Evolutionary conservation across 1,140 invertebrate species (phyloP).

Genomic region (Helicorthomorpha holstii): DNA sequence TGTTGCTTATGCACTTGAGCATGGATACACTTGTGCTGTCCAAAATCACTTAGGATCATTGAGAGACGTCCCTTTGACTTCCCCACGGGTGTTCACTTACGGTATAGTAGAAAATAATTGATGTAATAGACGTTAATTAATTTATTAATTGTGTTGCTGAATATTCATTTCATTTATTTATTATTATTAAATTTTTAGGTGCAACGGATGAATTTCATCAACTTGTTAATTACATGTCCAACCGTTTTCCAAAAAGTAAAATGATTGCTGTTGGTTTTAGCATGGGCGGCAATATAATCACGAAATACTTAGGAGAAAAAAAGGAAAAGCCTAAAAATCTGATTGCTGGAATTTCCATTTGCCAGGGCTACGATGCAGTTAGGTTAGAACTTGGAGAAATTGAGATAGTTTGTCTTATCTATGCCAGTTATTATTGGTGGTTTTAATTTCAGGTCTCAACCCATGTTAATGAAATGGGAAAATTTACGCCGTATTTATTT

Average conservation of each 20-base stretch:
- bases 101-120: too few species aligned
- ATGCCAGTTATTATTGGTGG: slow-evolving; percentile 2
- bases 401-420: neutral
- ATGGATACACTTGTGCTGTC: slow-evolving; percentile 79
- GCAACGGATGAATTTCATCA: slow-evolving; percentile 65
- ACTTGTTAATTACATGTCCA: slow-evolving; percentile 54
- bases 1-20: slow-evolving; percentile 70
- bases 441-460: slow-evolving; percentile 41
- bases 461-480: slow-evolving; percentile 64
- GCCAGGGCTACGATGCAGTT: slow-evolving; percentile 77
- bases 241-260: slow-evolving; percentile 51
- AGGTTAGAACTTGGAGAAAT: slow-evolving; percentile 40
- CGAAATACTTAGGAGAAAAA: slow-evolving; percentile 71
- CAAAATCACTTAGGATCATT: slow-evolving; percentile 86
- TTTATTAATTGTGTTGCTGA: slow-evolving; percentile 2
- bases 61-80: slow-evolving; percentile 60
- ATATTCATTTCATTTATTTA: slow-evolving; percentile 9
- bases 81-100: slow-evolving; percentile 75
- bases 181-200: slow-evolving; percentile 32
- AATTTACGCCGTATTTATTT: slow-evolving; percentile 72
- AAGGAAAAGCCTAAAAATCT: slow-evolving; percentile 44
- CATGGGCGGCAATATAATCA: slow-evolving; percentile 71
- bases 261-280: slow-evolving; percentile 76
- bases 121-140: too few species aligned
- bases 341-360: slow-evolving; percentile 72